Base-by-base conservation (phyloP, 2,797 vertebrate genomes). In the Eulemur coronatus region DNA sequence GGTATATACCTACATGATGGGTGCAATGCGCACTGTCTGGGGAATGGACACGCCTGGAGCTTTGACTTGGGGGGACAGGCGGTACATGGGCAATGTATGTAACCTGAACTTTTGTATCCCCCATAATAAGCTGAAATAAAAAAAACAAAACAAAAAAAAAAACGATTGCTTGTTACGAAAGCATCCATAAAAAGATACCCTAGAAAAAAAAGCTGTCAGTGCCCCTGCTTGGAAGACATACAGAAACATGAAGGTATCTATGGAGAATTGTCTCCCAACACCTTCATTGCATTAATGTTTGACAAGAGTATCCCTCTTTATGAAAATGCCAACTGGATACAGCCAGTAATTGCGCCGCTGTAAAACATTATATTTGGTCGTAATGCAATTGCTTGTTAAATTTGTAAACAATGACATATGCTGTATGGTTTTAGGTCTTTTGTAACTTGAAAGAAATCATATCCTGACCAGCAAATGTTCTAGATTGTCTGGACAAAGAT, bases 361-460 rank as follows among this genome's bases (percentile, higher is more conserved):
- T 33, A 82, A 69, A 67, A 89, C 13, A 92, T 12, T 95, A 91
- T 28, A 5, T 12, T 15, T 91, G 82, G 96, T 96, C 73, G 30
- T 15, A 94, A 87, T 63, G 55, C 28, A 59, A 95, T 57, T 6
- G 0, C 28, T 95, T 81, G 28, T 17, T 94, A 35, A 41, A 73
- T 92, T 97, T 65, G 33, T 33, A 65, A 94, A 79, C 87, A 73
- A 2, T 72, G n/a, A 57, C 18, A 84, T 5, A 50, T 24, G 38
- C 52, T 97, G 30, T 7, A 48, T 57, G 92, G 22, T 41, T 92
- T 82, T 92, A 96, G 61, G 90, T 65, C 28, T 43, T 91, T 89
- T 55, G 33, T 81, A 91, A 90, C 18, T 67, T 61, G 43, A 63
- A 82, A 88, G 35, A 85, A 90, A 86, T 26, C 28, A 89, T 12